Evolutionary conservation across 2,888 invertebrate genomes (phyloP).

Genomic region (Cactoblastis cactorum): DNA sequence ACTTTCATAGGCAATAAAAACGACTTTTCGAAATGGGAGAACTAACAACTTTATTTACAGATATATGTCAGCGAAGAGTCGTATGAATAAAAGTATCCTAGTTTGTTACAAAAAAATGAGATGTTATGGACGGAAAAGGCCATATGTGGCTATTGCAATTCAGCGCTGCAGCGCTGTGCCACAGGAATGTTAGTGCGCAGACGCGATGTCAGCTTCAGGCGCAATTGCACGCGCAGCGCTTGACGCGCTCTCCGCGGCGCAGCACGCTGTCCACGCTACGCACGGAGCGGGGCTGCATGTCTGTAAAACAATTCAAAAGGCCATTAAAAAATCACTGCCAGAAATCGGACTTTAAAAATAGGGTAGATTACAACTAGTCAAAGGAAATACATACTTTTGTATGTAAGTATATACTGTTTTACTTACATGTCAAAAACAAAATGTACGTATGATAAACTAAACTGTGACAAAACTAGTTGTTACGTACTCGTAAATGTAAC

Average conservation of each 20-base stretch:
- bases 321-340: no score
- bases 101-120: constrained; percentile 30
- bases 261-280: constrained; percentile 80
- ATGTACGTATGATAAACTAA: no score
- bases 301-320: no score
- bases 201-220: constrained; percentile 53
- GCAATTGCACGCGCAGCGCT: constrained; percentile 88
- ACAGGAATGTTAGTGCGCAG: constrained; percentile 9
- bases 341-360: no score
- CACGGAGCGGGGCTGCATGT: constrained; percentile 86
- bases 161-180: constrained; percentile 18
- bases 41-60: constrained; percentile 64
- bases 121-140: constrained; percentile 44
- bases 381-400: no score
- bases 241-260: constrained; percentile 82
- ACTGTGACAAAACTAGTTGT: no score
- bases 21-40: constrained; percentile 42
- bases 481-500: not conserved
- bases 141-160: constrained; percentile 20
- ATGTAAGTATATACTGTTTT: no score
- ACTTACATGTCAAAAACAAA: no score
- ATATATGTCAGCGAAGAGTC: constrained; percentile 40
- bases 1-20: constrained; percentile 47
- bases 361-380: no score
- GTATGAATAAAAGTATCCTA: constrained; percentile 21